Base-by-base conservation (phyloP, 2,797 vertebrate species). In the Pangasius sanitwongsei region DNA sequence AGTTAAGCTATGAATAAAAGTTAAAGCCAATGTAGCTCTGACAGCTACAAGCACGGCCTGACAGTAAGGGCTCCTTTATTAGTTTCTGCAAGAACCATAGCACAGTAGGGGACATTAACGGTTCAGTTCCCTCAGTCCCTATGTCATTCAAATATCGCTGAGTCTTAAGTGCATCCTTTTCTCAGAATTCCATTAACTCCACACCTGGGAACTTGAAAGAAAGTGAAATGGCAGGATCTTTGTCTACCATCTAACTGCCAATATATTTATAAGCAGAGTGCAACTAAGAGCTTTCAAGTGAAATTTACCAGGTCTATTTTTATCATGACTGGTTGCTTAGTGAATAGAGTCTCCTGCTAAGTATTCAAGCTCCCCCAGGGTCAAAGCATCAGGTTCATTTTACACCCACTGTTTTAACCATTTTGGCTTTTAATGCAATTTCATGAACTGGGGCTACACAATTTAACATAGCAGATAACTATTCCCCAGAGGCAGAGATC, bases 371-470 rank as follows among this genome's bases (percentile, higher is more conserved):
- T 50, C 48, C 48, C 12, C 13, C 31, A 86, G 89, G 91, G 89
- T 90, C 91, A 90, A 86, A 92, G 88, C 90, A 88, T 86, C 18
- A 59, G 59, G 80, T 12, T 87, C 70, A n/a, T 84, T 84, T 94
- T 92, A 92, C 83, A 8, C 91, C 90, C 90, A 90, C 92, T 91
- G 92, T 93, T 94, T 87, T 93, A 91, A 81, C 72, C n/a, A 88
- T 80, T 7, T 53, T 91, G 91, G 89, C 90, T 91, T 94, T 95
- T 93, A 91, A 89, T 91, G 85, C 89, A 89, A 91, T 94, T 92
- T 92, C 93, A 94, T 92, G 86, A 92, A 87, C 81, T 2, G 87
- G 77, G 88, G 89, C 89, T 88, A 88, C 91, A 91, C 89, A 90
- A 93, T 92, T 90, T 86, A 90, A 89, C 83, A 77, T 61, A 57